These are phyloP conservation scores for Corvus cornix DNA, from an alignment of 2,113 vertebrate genomes.

Conservation along the genomic window DNA sequence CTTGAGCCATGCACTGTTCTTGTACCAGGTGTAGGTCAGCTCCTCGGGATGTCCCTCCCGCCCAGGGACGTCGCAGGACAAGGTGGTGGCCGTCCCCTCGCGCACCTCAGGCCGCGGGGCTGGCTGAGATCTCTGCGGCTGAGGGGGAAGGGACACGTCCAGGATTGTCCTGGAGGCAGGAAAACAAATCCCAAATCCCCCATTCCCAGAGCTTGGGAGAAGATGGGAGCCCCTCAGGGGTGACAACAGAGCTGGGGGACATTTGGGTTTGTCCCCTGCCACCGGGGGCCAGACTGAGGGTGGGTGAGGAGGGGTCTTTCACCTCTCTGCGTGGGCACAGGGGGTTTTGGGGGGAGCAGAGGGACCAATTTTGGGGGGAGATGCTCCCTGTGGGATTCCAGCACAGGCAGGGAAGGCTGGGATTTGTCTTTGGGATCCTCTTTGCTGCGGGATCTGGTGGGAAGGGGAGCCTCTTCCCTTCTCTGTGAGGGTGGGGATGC, in stretches of 20 bases:
- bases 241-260: fast-evolving
- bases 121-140: conserved; percentile 61
- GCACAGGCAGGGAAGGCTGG: fast-evolving
- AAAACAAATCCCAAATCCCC: fast-evolving
- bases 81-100: conserved; percentile 61
- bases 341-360: not conserved
- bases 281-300: fast-evolving
- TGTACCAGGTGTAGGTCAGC: conserved; percentile 73
- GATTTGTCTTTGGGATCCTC: not conserved
- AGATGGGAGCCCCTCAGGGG: not conserved
- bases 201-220: fast-evolving
- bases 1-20: conserved; percentile 55
- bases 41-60: not conserved
- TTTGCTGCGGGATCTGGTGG: not conserved
- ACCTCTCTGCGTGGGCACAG: fast-evolving
- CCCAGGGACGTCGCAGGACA: conserved; percentile 61
- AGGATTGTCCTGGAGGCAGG: fast-evolving
- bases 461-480: not conserved
- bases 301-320: not conserved
- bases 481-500: not conserved
- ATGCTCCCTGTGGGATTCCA: not conserved
- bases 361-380: fast-evolving
- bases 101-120: not conserved
- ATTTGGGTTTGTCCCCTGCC: not conserved
- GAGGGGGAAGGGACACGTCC: fast-evolving